A percentile compares a stretch with the other conserved stretches of the same genome.
phyloP scores from a whole-genome alignment of 2,888 invertebrate genomes.

The Hirudinaria manillensis region DNA sequence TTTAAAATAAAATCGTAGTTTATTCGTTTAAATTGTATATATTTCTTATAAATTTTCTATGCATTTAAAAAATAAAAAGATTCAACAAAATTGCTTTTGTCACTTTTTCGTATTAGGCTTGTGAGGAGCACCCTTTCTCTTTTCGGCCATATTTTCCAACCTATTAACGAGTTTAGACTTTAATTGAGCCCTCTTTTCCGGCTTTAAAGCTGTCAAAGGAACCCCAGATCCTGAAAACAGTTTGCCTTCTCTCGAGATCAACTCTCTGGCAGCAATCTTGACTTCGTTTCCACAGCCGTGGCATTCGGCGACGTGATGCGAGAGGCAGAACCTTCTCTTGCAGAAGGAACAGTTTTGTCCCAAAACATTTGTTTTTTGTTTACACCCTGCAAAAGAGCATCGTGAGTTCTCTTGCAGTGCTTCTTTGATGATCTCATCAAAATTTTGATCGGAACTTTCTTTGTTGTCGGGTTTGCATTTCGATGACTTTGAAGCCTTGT shows the following conservation, averaged over 20 bases:
- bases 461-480: constrained; percentile 29
- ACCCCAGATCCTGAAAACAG: constrained; percentile 56
- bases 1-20: too few relatives aligned
- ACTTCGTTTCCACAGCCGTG: constrained; percentile 67
- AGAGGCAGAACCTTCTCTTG: constrained; percentile 61
- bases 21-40: too few relatives aligned
- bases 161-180: constrained; percentile 62
- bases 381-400: constrained; percentile 59
- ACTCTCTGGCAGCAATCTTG: constrained; percentile 58
- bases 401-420: constrained; percentile 61
- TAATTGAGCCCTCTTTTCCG: constrained; percentile 60
- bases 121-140: background rate
- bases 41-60: too few relatives aligned
- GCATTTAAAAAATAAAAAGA: too few relatives aligned
- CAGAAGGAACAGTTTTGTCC: constrained; percentile 61
- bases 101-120: background rate
- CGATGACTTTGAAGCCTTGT: constrained; percentile 33
- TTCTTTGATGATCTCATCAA: constrained; percentile 61
- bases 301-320: constrained; percentile 64
- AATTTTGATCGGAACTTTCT: constrained; percentile 43
- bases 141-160: constrained; percentile 59
- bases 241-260: constrained; percentile 50
- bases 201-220: constrained; percentile 57
- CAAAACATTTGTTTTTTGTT: constrained; percentile 47
- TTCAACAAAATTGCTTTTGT: too few relatives aligned